phyloP scores from a whole-genome alignment of 2,888 invertebrate species.

The Gisinianus flammeolus region DNA sequence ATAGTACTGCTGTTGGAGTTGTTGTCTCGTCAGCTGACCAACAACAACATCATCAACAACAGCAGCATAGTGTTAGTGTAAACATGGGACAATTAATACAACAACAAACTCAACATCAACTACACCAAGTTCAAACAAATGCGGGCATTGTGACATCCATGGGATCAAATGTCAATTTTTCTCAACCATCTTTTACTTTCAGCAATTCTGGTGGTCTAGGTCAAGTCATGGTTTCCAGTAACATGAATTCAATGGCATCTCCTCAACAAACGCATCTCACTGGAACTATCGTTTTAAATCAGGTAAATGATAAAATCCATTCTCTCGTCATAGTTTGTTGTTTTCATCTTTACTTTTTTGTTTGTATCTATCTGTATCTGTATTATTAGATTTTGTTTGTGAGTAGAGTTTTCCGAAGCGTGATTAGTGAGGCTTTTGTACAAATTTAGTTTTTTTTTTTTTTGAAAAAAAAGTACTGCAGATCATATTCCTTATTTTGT shows the following conservation, averaged over 20 bases:
- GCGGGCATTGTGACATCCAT: constrained; percentile 40
- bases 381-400: background rate
- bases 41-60: constrained; percentile 11
- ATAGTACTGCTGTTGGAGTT: constrained; percentile 20
- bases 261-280: constrained; percentile 52
- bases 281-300: constrained; percentile 58
- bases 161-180: constrained; percentile 45
- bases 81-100: constrained; percentile 51
- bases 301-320: constrained; percentile 45
- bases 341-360: background rate
- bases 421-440: too few relatives aligned
- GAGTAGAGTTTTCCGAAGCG: background rate
- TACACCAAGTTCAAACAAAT: constrained; percentile 40
- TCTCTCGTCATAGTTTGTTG: background rate
- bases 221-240: constrained; percentile 54
- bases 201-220: constrained; percentile 47
- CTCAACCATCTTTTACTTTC: constrained; percentile 52
- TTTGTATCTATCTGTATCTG: background rate
- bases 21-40: constrained; percentile 6
- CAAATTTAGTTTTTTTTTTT: too few relatives aligned
- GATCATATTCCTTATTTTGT: too few relatives aligned
- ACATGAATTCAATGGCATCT: constrained; percentile 43
- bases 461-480: too few relatives aligned
- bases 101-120: constrained; percentile 44
- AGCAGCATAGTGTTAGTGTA: constrained; percentile 37